Evolutionary conservation across 1,140 invertebrate species (phyloP).

Genomic region (Danaus plexippus): DNA sequence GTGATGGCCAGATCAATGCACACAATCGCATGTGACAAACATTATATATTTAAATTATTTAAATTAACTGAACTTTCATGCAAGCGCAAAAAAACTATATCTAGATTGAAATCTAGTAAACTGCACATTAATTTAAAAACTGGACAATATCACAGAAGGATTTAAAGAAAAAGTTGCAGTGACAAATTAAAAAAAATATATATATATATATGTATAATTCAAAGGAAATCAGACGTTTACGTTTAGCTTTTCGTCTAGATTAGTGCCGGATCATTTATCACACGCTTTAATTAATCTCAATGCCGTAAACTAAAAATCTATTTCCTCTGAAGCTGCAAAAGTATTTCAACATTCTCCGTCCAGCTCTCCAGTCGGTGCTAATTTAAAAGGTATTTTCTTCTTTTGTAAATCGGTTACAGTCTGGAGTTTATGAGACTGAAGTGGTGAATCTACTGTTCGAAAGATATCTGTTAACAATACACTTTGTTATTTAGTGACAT

Average conservation of each 20-base stretch:
- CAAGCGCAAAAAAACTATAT: no score
- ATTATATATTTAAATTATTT: no score
- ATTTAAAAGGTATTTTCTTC: conserved; percentile 3
- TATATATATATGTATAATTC: neutral
- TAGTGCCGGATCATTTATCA: conserved; percentile 15
- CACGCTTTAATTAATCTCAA: conserved; percentile 19
- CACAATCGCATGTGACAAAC: no score
- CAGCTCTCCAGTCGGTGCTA: neutral
- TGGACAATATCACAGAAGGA: no score
- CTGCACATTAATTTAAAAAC: no score
- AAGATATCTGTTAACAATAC: no score
- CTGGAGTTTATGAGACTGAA: neutral
- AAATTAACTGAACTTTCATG: no score
- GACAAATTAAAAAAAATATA: no score
- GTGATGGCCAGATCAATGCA: conserved; percentile 1
- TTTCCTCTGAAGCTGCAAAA: conserved; percentile 8
- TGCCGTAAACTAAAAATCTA: conserved; percentile 14
- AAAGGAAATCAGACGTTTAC: conserved; percentile 7
- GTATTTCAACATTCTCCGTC: conserved; percentile 14
- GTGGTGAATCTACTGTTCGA: neutral
- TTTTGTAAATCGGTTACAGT: conserved; percentile 1
- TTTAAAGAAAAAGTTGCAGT: no score
- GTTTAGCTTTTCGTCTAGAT: conserved; percentile 6
- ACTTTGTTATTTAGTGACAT: no score
- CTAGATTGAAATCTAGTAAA: no score